phyloP scores from a whole-genome alignment of 2,888 invertebrate genomes.

The Eristalinus sepulchralis region DNA sequence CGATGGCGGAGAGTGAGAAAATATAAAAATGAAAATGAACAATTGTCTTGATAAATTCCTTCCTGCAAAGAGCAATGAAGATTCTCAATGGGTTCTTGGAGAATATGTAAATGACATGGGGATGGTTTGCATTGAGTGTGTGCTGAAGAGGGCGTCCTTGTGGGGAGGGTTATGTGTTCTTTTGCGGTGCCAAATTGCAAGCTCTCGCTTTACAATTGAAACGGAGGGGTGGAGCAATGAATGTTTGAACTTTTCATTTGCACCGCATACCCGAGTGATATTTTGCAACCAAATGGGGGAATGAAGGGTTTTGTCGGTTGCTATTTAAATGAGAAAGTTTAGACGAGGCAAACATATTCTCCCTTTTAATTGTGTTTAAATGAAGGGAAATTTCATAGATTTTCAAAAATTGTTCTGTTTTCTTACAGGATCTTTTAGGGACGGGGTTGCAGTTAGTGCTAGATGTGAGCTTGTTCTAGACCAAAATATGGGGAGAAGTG shows the following conservation, averaged over 20 bases:
- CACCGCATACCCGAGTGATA: not conserved
- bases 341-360: not conserved
- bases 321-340: not conserved
- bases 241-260: not conserved
- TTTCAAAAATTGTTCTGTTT: too few species aligned
- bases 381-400: not conserved
- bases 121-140: slow-evolving; percentile 13
- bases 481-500: too few species aligned
- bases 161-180: not conserved
- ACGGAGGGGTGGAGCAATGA: not conserved
- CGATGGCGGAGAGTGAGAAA: not conserved
- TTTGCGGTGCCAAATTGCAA: slow-evolving; percentile 27
- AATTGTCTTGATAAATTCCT: slow-evolving; percentile 39
- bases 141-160: not conserved
- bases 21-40: not conserved
- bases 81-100: slow-evolving; percentile 50
- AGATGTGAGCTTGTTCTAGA: too few species aligned
- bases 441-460: too few species aligned
- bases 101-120: slow-evolving; percentile 6
- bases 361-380: not conserved
- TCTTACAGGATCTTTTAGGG: too few species aligned
- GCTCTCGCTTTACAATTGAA: not conserved
- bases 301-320: not conserved
- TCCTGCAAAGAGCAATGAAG: slow-evolving; percentile 42
- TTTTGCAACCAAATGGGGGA: not conserved